Percentiles rank a stretch among this genome's conserved stretches.
Evolutionary conservation across 2,888 invertebrate genomes (phyloP).

Genomic region (Piscicola geometra): DNA sequence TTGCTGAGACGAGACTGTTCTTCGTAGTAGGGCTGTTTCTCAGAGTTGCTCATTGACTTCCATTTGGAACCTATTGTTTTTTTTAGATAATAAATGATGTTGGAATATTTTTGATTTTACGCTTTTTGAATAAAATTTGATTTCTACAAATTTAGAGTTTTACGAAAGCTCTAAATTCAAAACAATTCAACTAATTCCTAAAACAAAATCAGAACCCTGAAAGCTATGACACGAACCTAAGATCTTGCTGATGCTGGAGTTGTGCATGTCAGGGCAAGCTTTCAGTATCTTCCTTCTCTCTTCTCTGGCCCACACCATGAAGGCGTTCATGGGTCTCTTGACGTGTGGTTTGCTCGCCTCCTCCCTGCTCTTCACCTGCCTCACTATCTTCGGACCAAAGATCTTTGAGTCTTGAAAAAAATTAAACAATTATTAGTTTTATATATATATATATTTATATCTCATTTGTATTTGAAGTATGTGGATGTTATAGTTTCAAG

Average conservation of each 20-base stretch:
- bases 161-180: no score
- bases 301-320: constrained; percentile 99
- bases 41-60: constrained; percentile 81
- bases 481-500: no score
- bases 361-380: constrained; percentile 43
- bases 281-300: constrained; percentile 95
- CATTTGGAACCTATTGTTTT: constrained; percentile 74
- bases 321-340: constrained; percentile 98
- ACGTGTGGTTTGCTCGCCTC: constrained; percentile 60
- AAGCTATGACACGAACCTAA: constrained; percentile 68
- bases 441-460: no score
- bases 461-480: no score
- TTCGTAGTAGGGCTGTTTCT: constrained; percentile 65
- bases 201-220: no score
- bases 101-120: no score
- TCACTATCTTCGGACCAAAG: constrained; percentile 29
- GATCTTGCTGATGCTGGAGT: constrained; percentile 98
- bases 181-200: no score
- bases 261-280: constrained; percentile 99
- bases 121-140: no score
- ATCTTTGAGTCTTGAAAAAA: constrained; percentile 10
- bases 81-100: no score
- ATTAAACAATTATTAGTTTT: background rate
- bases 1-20: constrained; percentile 95
- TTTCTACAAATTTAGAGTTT: no score